Base-by-base conservation (phyloP, 2,113 vertebrate genomes). In the Pangasianodon gigas region DNA sequence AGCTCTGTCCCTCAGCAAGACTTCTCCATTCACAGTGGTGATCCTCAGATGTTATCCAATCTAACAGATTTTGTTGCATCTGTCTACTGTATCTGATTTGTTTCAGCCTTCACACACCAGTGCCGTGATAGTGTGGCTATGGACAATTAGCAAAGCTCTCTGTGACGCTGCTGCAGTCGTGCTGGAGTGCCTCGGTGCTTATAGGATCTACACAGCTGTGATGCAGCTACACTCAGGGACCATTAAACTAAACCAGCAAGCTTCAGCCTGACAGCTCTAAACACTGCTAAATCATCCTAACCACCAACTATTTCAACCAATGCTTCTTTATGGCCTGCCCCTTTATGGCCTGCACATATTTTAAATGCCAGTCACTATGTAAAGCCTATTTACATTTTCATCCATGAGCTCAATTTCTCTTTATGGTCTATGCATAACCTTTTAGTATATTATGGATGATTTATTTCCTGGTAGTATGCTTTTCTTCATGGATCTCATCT, bases 1-100 rank as follows among this genome's bases (percentile, higher is more conserved):
- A 98, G 97, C 95, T 98, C 97, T 0, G 97, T 98, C 62, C 97
- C 97, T 0, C 95, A 97, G 91, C 96, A 98, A 89, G 96, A 97
- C 91, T 97, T 99, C 93, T 97, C 96, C 16, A 97, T 98, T 92
- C 97, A 98, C 8, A 96, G 96, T 93, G 94, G 93, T 94, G 85
- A 93, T 93, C 89, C 44, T 87, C 37, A 83, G 58, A 41, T 71
- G 18, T 62, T 74, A 14, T 56, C n/a, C 8, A 58, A 21, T 90
- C 58, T 8, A 56, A 58, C 51, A 84, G 29, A 89, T 74, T 58
- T 56, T 29, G 29, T 26, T 67, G 29, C 18, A 62, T 89, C 71
- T 89, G 80, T 84, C n/a, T 89, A 84, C 32, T 56, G 16, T 54
- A 69, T 41, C n/a, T 54, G 21, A 71, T 84, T 84, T 52, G 48